phyloP scores from a whole-genome alignment of 2,888 invertebrate genomes.

The Trichopoda pennipes region DNA sequence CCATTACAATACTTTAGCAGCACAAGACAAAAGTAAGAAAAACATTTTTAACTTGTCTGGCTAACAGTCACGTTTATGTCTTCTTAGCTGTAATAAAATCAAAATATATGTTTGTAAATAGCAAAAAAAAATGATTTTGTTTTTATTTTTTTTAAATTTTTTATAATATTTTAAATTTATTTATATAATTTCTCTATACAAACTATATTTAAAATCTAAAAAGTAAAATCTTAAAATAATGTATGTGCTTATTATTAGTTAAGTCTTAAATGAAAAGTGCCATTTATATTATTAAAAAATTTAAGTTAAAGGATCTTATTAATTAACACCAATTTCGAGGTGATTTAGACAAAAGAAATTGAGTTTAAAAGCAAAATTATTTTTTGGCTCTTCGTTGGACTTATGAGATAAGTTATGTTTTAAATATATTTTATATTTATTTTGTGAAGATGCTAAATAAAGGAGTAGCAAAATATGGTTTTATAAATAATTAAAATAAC shows the following conservation, averaged over 20 bases:
- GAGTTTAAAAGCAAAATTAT: neutral
- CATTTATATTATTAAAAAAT: conserved; percentile 18
- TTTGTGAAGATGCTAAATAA: too few species aligned
- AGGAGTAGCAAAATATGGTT: too few species aligned
- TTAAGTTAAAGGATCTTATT: neutral
- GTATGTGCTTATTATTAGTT: conserved; percentile 57
- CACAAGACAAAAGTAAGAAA: neutral
- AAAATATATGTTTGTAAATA: conserved; percentile 7
- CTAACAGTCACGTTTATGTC: conserved; percentile 58
- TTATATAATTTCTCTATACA: conserved; percentile 45
- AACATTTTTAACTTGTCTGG: conserved; percentile 9
- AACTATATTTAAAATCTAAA: conserved; percentile 47
- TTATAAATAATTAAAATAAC: too few species aligned
- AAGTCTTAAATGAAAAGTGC: conserved; percentile 54
- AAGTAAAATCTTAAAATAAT: conserved; percentile 43
- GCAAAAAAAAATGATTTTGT: conserved; percentile 3
- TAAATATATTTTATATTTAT: too few species aligned
- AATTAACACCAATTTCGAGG: conserved; percentile 10
- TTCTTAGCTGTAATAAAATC: conserved; percentile 3
- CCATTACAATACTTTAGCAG: conserved; percentile 32
- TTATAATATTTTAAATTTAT: conserved; percentile 39
- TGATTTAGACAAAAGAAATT: conserved; percentile 15
- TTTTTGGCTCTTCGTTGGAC: too few species aligned
- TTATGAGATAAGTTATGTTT: too few species aligned
- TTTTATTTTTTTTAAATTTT: conserved; percentile 36